Evolutionary conservation across 2,888 invertebrate genomes (phyloP), one percentile per base, ranked within the genome.

Genomic region (Drosophila pseudotakahashii): DNA sequence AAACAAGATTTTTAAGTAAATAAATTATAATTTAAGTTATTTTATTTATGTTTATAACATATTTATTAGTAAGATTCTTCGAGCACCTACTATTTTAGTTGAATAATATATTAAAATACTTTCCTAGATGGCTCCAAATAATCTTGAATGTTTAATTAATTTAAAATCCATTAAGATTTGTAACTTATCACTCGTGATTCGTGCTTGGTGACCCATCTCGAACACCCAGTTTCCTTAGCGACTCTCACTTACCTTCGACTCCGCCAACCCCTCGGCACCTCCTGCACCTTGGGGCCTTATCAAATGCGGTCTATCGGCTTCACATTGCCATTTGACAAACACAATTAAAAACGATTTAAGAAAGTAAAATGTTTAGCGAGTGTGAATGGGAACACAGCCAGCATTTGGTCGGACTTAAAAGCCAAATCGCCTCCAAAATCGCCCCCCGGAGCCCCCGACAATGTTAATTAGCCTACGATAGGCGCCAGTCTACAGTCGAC

Each of bases 271-370:
- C 50, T 23, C 4, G 23, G 44, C 6, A 7, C 42, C 37, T 68
- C 37, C 39, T 60, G 30, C 51, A 23, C 36, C 51, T 72, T 42
- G 39, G 34, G 32, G 16, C 75, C 71, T 81, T 81, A 81, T 81
- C 81, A 87, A 87, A 81, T 87, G 78, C 74, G 72, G 79, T 79
- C 88, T 84, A 83, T 83, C 88, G 88, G 85, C 76, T 82, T 84
- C 85, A 87, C 88, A 82, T 87, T 84, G 82, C 85, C 81, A 87
- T 75, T 82, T 82, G 81, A 87, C 88, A 88, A 83, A 83, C 82
- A 83, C 66, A 66, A 83, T 83, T 83, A 87, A 83, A 83, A 87
- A 83, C 85, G 76, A 81, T 83, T 83, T 83, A 83, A 77, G 85
- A 85, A 81, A 82, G 87, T 87, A 87, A 87, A 87, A 84, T 77